phyloP scores from a whole-genome alignment of 2,113 vertebrate species.

The Dicentrarchus labrax region DNA sequence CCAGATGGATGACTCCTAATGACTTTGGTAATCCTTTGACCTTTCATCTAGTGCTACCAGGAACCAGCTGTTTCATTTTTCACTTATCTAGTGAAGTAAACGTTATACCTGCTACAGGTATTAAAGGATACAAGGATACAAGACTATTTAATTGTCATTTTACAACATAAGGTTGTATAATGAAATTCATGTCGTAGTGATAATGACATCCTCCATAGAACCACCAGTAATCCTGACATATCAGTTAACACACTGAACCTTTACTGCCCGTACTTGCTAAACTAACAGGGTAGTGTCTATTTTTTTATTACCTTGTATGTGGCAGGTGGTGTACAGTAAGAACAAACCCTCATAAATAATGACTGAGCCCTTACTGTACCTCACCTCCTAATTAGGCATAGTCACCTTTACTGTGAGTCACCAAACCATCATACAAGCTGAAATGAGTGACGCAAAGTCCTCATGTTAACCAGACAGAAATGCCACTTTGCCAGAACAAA shows the following conservation, averaged over 20 bases:
- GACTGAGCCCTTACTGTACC: no score
- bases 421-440: background rate
- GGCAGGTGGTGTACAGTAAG: background rate
- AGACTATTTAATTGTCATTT: no score
- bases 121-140: no score
- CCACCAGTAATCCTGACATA: background rate
- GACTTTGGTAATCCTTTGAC: no score
- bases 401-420: slow-evolving; percentile 5
- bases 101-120: no score
- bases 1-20: no score
- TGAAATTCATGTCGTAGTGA: no score
- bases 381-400: background rate
- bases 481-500: slow-evolving; percentile 2
- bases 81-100: no score
- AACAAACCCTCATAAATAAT: background rate
- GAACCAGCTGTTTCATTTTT: no score
- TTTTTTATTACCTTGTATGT: background rate
- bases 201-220: background rate
- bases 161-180: no score
- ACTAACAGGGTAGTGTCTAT: background rate
- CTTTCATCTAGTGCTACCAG: no score
- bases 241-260: background rate
- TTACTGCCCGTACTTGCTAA: background rate
- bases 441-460: background rate
- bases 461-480: slow-evolving; percentile 7